Evolutionary conservation across 2,113 vertebrate species (phyloP).

Genomic region (Aphyosemion australe): DNA sequence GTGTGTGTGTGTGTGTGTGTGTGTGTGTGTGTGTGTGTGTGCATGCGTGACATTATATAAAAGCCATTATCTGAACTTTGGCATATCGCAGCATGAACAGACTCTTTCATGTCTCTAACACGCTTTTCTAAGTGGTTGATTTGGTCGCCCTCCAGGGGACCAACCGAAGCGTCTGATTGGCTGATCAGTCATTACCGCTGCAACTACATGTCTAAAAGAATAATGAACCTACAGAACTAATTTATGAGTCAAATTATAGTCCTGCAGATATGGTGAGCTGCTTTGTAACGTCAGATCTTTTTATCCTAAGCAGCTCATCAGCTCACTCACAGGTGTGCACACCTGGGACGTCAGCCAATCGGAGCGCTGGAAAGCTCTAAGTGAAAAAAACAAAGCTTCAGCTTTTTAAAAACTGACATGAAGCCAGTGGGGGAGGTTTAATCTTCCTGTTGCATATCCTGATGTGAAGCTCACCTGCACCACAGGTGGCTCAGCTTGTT

Average conservation of each 20-base stretch:
- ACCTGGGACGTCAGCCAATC: conserved; percentile 30
- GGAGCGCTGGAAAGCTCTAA: background rate
- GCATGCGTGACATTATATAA: conserved; percentile 1
- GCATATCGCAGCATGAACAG: too few relatives aligned
- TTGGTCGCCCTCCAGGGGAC: conserved; percentile 3
- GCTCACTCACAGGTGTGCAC: background rate
- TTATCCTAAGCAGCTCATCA: background rate
- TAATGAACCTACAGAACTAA: background rate
- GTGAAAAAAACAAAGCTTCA: background rate
- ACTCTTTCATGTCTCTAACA: conserved; percentile 14
- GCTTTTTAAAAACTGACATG: background rate
- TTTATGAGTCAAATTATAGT: background rate
- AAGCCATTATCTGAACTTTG: background rate
- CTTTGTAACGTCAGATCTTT: background rate
- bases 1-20: background rate
- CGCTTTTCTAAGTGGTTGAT: conserved; percentile 16
- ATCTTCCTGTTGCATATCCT: conserved; percentile 22
- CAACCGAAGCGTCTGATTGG: conserved; percentile 1
- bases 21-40: too few relatives aligned
- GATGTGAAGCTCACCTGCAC: conserved; percentile 37
- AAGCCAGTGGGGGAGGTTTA: background rate
- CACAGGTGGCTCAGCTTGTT: conserved; percentile 31
- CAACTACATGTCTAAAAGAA: background rate
- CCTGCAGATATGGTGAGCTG: background rate
- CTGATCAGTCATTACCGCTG: conserved; percentile 3